Percentiles rank a stretch among this genome's conserved stretches.
Evolutionary conservation across 1,140 invertebrate genomes (phyloP).

Genomic region (Pemphigus obesinymphae): DNA sequence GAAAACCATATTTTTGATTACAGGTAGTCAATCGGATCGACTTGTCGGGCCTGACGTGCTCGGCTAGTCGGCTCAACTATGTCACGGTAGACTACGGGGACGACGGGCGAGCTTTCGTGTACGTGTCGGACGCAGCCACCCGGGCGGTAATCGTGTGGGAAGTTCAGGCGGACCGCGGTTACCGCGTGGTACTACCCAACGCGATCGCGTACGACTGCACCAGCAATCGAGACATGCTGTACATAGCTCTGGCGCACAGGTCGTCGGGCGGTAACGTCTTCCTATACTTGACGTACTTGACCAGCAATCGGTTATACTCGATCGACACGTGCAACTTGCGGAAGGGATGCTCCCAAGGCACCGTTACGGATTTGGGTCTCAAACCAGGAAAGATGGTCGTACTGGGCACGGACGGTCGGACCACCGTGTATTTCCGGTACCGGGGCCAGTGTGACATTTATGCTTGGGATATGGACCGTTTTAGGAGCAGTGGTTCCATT

Average conservation of each 20-base stretch:
- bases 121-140: constrained; percentile 59
- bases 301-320: constrained; percentile 55
- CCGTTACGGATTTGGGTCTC: constrained; percentile 55
- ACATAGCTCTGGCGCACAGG: constrained; percentile 53
- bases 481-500: constrained; percentile 53
- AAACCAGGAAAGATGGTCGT: constrained; percentile 58
- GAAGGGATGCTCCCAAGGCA: constrained; percentile 51
- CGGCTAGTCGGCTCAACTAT: constrained; percentile 58
- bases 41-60: constrained; percentile 54
- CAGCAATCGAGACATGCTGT: constrained; percentile 56
- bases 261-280: constrained; percentile 53
- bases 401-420: constrained; percentile 59
- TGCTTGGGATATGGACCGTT: constrained; percentile 58
- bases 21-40: constrained; percentile 59
- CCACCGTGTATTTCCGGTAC: constrained; percentile 57
- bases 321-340: constrained; percentile 55
- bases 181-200: constrained; percentile 46
- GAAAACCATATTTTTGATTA: no score
- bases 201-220: constrained; percentile 50
- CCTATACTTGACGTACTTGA: constrained; percentile 60
- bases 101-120: constrained; percentile 54
- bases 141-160: constrained; percentile 62
- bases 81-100: constrained; percentile 57
- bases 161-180: constrained; percentile 55
- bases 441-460: constrained; percentile 57